phyloP scores from a whole-genome alignment of 2,888 invertebrate genomes.

The Rhingia rostrata region DNA sequence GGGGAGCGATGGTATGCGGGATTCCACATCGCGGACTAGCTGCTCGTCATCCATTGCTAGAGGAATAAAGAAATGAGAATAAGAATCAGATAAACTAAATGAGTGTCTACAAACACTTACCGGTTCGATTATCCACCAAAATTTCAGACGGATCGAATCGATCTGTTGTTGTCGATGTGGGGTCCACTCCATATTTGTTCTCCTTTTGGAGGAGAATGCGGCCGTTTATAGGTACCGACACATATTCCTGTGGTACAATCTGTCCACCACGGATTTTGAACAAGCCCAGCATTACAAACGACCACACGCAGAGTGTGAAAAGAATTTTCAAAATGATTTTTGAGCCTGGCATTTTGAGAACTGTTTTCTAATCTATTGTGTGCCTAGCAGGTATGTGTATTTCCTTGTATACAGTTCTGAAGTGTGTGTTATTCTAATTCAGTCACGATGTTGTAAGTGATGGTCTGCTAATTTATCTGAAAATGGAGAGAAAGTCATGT shows the following conservation, averaged over 20 bases:
- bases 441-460: no score
- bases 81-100: neutral
- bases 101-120: conserved; percentile 75
- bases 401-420: no score
- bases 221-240: conserved; percentile 81
- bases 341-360: conserved; percentile 80
- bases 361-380: neutral
- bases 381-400: neutral
- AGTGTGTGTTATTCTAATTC: no score
- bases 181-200: conserved; percentile 80
- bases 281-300: conserved; percentile 82
- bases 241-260: conserved; percentile 81
- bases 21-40: conserved; percentile 90
- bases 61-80: neutral
- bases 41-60: conserved; percentile 86
- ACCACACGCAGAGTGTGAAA: conserved; percentile 83
- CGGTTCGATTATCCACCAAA: conserved; percentile 82
- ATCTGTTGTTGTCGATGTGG: conserved; percentile 83
- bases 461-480: no score
- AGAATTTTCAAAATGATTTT: conserved; percentile 82
- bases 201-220: conserved; percentile 82
- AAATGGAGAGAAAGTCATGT: no score
- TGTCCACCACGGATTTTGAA: conserved; percentile 82
- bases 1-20: conserved; percentile 91
- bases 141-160: conserved; percentile 82